Base-by-base conservation (phyloP, 2,113 vertebrate species). In the Pionites leucogaster region DNA sequence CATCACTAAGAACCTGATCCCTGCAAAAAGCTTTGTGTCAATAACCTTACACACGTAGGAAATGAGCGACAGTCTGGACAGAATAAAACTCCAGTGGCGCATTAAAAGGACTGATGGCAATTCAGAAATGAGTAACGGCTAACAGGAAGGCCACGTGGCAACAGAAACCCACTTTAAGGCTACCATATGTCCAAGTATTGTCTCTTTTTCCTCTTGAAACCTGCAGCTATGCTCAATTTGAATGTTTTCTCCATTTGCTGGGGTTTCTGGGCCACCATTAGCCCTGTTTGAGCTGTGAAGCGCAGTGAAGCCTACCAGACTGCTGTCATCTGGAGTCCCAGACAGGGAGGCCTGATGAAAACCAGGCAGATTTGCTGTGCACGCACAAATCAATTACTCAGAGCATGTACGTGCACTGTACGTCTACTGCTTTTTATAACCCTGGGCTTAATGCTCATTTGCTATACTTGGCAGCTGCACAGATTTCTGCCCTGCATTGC, bases 91-190 rank as follows among this genome's bases (percentile, higher is more conserved):
- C 63, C 4, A 2, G 60, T 86, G 64, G 59, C 42, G 72, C 8
- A 77, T 46, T 70, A 57, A 67, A 93, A 71, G 31, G 69, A 52
- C 71, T 90, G 62, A 71, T 86, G 29, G n/a, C 82, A 82, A 93
- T 83, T 88, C 85, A 95, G 76, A 53, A 90, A 93, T 82, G 90
- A 96, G 52, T 92, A 95, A 90, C 27, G 52, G 76, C 63, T 62
- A 82, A 42, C 13, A 91, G 50, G 24, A 93, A 88, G 47, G 92
- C 39, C 76, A 86, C 8, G 9, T 82, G 83, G 57, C 65, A 95
- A 68, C 35, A 90, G 50, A 92, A 94, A 60, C 19, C 35, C 1
- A 65, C 13, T 83, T 84, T 90, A 93, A 88, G 65, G 47, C 52
- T 18, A 2, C 50, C 60, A 47, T 75, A 91, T 91, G 50, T 70